Percentiles rank a stretch among this genome's conserved stretches.
Conservation (phyloP, 2,797 vertebrate genomes). For the Danionella dracula region DNA sequence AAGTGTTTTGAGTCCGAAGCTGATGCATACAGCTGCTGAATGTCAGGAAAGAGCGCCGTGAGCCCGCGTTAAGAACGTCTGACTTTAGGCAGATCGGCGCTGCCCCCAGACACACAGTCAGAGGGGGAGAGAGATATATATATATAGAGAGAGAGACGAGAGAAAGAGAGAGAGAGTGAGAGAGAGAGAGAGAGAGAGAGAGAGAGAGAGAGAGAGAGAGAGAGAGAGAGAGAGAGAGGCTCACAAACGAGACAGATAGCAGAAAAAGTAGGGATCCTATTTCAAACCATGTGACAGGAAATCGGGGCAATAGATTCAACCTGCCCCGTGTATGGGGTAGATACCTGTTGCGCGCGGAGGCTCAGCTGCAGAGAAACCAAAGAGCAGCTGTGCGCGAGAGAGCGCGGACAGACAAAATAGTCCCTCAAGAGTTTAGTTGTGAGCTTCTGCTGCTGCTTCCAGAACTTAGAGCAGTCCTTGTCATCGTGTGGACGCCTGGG, state of each 20-base stretch:
- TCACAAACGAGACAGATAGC: conserved; percentile 63
- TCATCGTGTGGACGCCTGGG: background rate
- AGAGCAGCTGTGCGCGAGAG: background rate
- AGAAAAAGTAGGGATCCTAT: conserved; percentile 71
- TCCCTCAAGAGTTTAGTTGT: background rate
- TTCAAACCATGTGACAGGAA: conserved; percentile 88
- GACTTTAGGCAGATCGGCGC: conserved; percentile 52
- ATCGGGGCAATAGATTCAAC: conserved; percentile 70
- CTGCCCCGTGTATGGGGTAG: conserved; percentile 51
- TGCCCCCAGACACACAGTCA: conserved; percentile 26
- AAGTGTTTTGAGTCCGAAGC: conserved; percentile 48
- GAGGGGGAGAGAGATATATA: no score
- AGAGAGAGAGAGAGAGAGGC: no score
- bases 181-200: no score
- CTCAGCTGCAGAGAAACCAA: background rate
- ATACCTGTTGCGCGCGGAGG: conserved; percentile 18
- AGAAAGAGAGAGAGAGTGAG: no score
- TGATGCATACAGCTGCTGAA: conserved; percentile 31
- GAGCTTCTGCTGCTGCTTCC: no score
- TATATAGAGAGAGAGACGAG: no score
- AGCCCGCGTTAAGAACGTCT: conserved; percentile 54
- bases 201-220: no score
- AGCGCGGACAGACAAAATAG: background rate
- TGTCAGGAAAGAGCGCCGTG: conserved; percentile 36
- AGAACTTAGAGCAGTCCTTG: background rate